These are phyloP conservation scores for Orchesella cincta DNA, from an alignment of 1,140 invertebrate species.

Conservation along the genomic window DNA sequence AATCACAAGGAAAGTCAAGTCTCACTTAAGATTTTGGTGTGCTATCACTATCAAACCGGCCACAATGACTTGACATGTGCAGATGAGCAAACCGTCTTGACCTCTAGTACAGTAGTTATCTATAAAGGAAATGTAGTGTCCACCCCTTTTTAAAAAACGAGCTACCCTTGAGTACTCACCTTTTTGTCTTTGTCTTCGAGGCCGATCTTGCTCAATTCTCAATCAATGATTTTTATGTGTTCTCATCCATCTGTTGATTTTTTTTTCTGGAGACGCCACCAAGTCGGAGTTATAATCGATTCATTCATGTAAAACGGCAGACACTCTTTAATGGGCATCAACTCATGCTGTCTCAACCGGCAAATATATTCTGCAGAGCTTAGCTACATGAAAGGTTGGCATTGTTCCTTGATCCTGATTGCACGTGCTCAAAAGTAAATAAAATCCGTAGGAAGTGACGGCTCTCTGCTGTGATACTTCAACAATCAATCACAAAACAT, in stretches of 20 bases:
- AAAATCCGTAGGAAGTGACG: constrained; percentile 41
- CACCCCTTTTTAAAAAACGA: constrained; percentile 43
- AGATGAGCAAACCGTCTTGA: constrained; percentile 40
- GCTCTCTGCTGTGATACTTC: constrained; percentile 23
- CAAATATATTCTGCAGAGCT: no score
- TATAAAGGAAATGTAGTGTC: constrained; percentile 43
- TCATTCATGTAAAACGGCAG: neutral
- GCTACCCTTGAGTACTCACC: constrained; percentile 36
- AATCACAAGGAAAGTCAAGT: constrained; percentile 3
- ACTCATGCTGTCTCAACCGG: no score
- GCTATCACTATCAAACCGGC: neutral
- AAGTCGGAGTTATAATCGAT: constrained; percentile 11
- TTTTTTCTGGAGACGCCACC: constrained; percentile 35
- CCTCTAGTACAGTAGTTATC: constrained; percentile 50
- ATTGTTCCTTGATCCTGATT: no score
- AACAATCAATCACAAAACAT: neutral
- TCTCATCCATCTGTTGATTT: neutral
- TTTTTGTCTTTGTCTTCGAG: constrained; percentile 38
- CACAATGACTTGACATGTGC: constrained; percentile 17
- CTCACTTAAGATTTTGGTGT: neutral
- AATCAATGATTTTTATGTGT: constrained; percentile 27
- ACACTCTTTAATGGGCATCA: neutral
- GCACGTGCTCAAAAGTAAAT: constrained; percentile 47
- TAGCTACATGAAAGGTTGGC: no score
- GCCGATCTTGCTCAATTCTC: constrained; percentile 38